These are phyloP conservation scores for Haemorhous mexicanus DNA, from an alignment of 2,113 vertebrate species.

Conservation along the genomic window DNA sequence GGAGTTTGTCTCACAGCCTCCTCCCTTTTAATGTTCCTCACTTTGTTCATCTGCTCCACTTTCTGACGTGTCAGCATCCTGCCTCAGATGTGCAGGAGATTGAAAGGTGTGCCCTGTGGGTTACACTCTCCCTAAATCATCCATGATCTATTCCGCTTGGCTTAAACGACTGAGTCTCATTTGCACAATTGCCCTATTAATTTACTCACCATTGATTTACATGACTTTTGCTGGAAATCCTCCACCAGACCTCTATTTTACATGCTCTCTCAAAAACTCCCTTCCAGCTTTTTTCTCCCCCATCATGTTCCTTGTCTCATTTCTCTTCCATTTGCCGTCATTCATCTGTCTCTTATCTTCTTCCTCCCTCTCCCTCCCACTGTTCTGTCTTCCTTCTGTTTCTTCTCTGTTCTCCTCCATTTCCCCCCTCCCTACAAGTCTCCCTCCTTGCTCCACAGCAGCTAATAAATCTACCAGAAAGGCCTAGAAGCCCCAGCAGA, in stretches of 20 bases:
- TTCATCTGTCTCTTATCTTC: conserved; percentile 39
- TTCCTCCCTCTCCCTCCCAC: conserved; percentile 44
- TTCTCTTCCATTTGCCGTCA: conserved; percentile 58
- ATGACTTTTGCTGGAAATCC: conserved; percentile 60
- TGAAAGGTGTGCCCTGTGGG: conserved; percentile 68
- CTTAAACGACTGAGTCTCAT: conserved; percentile 67
- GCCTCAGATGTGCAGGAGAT: conserved; percentile 34
- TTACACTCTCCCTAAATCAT: conserved; percentile 64
- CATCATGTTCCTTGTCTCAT: conserved; percentile 26
- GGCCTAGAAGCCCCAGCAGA: conserved; percentile 7
- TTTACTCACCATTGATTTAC: conserved; percentile 77
- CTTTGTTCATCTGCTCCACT: conserved; percentile 43
- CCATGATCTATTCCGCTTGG: conserved; percentile 58
- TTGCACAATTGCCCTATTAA: conserved; percentile 75
- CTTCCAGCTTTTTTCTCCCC: conserved; percentile 19
- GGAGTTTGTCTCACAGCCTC: background rate
- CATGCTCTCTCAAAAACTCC: background rate
- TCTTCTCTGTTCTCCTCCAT: conserved; percentile 2
- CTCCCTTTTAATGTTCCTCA: background rate
- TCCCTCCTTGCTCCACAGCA: conserved; percentile 23
- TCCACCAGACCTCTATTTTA: conserved; percentile 46
- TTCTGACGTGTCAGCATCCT: conserved; percentile 64
- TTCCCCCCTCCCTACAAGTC: background rate
- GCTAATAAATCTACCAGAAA: conserved; percentile 63
- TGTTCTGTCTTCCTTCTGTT: conserved; percentile 41